Base-by-base conservation (phyloP, 2,113 vertebrate genomes). In the Pleuronectes platessa region DNA sequence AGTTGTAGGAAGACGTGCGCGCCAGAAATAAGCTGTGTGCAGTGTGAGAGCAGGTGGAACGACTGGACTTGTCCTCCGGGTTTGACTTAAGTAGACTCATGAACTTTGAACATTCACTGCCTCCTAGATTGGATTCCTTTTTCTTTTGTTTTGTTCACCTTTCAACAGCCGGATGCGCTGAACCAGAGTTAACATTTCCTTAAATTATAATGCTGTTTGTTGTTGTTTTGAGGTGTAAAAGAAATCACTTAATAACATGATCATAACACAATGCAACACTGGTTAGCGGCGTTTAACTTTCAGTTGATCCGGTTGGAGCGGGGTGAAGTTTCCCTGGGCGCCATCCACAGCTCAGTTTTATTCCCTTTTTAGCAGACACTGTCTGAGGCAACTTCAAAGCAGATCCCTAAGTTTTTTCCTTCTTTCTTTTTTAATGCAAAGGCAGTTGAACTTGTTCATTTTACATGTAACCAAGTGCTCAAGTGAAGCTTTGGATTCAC, bases 21-120 rank as follows among this genome's bases (percentile, higher is more conserved):
- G 81, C 85, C 91, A 90, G 76, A 65, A 89, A 90, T 93, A 93
- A 93, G 91, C 91, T 93, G 90, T 93, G 90, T 83, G 84, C 83
- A 76, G 47, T 81, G 71, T 76, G 68, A 86, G 83, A 86, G 69
- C 75, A 82, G 80, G 82, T 83, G 80, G 77, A 86, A 78, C 47
- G 74, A 88, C 76, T 53, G 78, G 87, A 88, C 75, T 67, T 23
- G 78, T 80, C 75, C 66, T 72, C 3, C 2, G 67, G 61, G 60
- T 83, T 85, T 82, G 77, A 86, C 71, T 73, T 61, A 63, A 78
- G 51, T 72, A 72, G 76, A 81, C 61, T 74, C 54, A 62, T 58
- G 71, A 82, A 88, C 78, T 86, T 70, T 75, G 86, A 86, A 86
- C 79, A 76, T 84, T 88, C 82, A 86, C 86, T 86, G 85, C 86